These are phyloP conservation scores for Heliothis virescens DNA, from an alignment of 1,140 invertebrate genomes.

Conservation along the genomic window DNA sequence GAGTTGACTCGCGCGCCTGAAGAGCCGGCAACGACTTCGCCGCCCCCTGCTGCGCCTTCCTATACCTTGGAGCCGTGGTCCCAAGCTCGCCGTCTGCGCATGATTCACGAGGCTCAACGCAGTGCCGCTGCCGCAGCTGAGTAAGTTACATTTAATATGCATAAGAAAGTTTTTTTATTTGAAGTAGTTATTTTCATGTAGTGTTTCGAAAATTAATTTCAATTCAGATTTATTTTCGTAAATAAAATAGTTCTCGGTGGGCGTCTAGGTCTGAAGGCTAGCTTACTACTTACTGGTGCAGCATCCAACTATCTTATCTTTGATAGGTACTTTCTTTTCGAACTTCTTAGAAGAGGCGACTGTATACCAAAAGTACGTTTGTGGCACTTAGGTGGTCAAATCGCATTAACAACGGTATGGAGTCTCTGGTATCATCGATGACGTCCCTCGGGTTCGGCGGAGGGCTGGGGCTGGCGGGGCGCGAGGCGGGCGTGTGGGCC, in stretches of 20 bases:
- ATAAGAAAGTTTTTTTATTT: neutral
- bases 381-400: constrained; percentile 52
- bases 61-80: constrained; percentile 80
- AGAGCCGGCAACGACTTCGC: constrained; percentile 52
- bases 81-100: constrained; percentile 77
- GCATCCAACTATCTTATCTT: too few relatives aligned
- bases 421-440: constrained; percentile 66
- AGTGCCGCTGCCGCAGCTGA: constrained; percentile 58
- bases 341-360: too few relatives aligned
- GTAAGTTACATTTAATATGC: constrained; percentile 56
- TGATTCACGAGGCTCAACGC: constrained; percentile 79
- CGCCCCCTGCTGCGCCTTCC: constrained; percentile 61
- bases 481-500: constrained; percentile 58
- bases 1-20: constrained; percentile 68
- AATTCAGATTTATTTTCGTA: neutral
- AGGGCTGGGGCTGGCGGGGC: constrained; percentile 49
- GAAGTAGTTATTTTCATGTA: neutral
- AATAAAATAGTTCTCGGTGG: too few relatives aligned
- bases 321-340: too few relatives aligned
- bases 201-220: neutral
- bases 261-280: too few relatives aligned
- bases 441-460: constrained; percentile 55
- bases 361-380: too few relatives aligned
- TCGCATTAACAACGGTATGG: constrained; percentile 58
- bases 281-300: too few relatives aligned